A percentile compares a stretch with the other conserved stretches of the same genome.
phyloP scores from a whole-genome alignment of 1,140 invertebrate genomes.

The Ceratitis capitata region DNA sequence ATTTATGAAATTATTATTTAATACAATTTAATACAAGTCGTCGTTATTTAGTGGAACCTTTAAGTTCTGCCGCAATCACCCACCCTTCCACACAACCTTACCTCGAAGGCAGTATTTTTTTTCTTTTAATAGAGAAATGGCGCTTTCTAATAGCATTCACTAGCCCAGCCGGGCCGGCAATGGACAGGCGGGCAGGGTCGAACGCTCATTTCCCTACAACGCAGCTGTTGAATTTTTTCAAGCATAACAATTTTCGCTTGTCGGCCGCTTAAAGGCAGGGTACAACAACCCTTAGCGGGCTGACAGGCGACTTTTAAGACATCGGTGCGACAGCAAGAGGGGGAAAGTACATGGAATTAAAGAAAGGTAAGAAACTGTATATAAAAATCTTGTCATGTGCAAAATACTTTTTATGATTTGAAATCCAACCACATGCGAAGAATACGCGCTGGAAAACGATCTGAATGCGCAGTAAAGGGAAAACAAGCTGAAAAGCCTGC shows the following conservation, averaged over 20 bases:
- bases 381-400: not conserved
- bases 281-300: too few relatives aligned
- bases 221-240: not conserved
- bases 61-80: not conserved
- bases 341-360: not conserved
- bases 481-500: not conserved
- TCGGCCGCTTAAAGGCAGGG: too few relatives aligned
- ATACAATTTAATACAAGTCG: too few relatives aligned
- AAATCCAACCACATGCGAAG: not conserved
- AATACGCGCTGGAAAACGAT: too few relatives aligned
- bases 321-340: too few relatives aligned
- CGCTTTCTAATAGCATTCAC: not conserved
- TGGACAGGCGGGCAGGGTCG: not conserved
- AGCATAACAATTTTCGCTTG: not conserved
- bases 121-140: not conserved
- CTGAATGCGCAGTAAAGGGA: too few relatives aligned
- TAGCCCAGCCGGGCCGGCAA: not conserved
- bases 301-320: too few relatives aligned
- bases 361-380: not conserved
- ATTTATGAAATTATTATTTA: too few relatives aligned
- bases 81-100: not conserved
- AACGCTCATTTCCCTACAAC: not conserved
- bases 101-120: not conserved
- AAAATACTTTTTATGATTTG: not conserved
- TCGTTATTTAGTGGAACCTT: too few relatives aligned